Evolutionary conservation across 2,797 vertebrate species (phyloP), one percentile per base, ranked within the genome.

Genomic region (Protonibea diacanthus): DNA sequence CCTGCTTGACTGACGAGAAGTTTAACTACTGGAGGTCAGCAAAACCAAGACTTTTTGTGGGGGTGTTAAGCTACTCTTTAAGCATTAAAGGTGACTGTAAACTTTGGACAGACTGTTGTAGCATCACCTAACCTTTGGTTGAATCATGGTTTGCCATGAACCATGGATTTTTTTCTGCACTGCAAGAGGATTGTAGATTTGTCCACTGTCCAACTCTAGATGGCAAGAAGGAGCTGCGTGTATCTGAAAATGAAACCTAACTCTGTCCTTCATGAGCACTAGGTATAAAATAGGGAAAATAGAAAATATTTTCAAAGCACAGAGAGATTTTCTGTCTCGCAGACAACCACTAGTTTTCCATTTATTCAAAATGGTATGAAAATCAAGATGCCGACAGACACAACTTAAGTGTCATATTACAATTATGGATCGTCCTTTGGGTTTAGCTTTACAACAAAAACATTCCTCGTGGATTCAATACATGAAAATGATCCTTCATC

Each of bases 191-290:
- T 13, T 38, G 25, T 20, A 52, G 11, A 44, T 61, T 21, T 44
- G 23, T 40, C 13, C 47, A n/a, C 20, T 27, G 7, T 62, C 58
- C 9, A 59, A 33, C 27, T 69, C 40, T 52, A 63, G 11, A 63
- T 51, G 7, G 51, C 10, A 48, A 69, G 13, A 5, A 64, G 48
- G 21, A 78, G 45, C 27, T 58, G 44, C n/a, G 45, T 38, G 48
- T 21, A 18, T 23, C 18, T 64, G 15, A 29, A 49, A 56, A 38
- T 42, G 6, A 52, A 52, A 38, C 10, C 6, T 21, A 23, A 13
- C 23, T 11, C 21, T n/a, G 14, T 40, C 9, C 27, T 48, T 69
- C 8, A 57, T 33, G 7, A 59, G 20, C 11, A 18, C 2, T 0
- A 5, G n/a, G 38, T 42, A 47, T 47, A 29, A 21, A 52, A 61